Conservation (phyloP, 2,888 invertebrate genomes). For the Oligia fasciuncula region DNA sequence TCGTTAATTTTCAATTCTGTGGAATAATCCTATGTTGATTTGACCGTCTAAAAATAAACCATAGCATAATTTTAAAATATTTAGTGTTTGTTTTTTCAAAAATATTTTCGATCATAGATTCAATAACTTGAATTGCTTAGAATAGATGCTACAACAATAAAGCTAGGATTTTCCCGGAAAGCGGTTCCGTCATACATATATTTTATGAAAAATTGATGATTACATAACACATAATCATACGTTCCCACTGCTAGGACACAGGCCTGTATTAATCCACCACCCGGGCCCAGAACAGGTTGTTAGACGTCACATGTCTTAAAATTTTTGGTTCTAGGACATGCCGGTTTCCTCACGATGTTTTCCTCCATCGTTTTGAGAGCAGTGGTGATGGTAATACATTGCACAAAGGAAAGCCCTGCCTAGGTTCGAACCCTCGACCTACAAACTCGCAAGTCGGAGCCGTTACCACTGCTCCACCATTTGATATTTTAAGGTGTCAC, state of each 20-base stretch:
- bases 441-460: neutral
- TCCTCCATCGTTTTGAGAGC: neutral
- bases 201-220: too few relatives aligned
- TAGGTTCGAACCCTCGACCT: neutral
- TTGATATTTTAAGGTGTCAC: neutral
- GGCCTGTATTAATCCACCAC: too few relatives aligned
- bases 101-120: neutral
- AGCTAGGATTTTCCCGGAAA: neutral
- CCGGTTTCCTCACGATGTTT: neutral
- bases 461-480: neutral
- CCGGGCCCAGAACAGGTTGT: too few relatives aligned
- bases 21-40: slow-evolving; percentile 6
- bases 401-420: neutral
- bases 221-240: too few relatives aligned
- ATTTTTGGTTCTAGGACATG: neutral
- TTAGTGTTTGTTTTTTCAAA: neutral
- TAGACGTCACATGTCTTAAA: too few relatives aligned
- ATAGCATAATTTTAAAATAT: neutral
- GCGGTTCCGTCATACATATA: too few relatives aligned
- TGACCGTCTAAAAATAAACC: neutral
- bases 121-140: neutral
- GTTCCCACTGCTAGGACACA: too few relatives aligned
- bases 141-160: neutral
- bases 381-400: neutral
- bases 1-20: neutral